These are phyloP conservation scores for Acrobasis consociella DNA, from an alignment of 2,888 invertebrate species.

Conservation along the genomic window DNA sequence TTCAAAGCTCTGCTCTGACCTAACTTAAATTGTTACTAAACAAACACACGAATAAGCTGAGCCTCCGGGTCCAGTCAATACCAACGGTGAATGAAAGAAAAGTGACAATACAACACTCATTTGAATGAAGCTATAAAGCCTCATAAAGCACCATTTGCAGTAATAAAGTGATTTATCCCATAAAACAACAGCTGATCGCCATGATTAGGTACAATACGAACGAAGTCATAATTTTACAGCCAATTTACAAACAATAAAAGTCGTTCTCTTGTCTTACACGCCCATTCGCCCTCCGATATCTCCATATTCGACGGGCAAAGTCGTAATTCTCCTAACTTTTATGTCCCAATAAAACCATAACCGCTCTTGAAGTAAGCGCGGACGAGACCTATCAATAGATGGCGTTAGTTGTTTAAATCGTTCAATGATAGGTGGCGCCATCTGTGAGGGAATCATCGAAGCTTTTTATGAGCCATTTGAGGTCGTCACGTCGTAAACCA, in stretches of 20 bases:
- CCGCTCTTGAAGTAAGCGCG: conserved; percentile 49
- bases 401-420: conserved; percentile 57
- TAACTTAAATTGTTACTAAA: too few species aligned
- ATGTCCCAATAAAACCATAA: conserved; percentile 79
- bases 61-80: background rate
- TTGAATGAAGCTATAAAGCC: conserved; percentile 62
- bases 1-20: background rate
- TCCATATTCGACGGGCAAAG: conserved; percentile 73
- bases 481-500: conserved; percentile 74
- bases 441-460: conserved; percentile 67
- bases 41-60: background rate
- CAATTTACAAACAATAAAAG: conserved; percentile 84
- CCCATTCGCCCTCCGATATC: conserved; percentile 78
- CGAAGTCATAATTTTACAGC: conserved; percentile 82
- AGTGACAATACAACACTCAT: conserved; percentile 55
- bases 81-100: conserved; percentile 37
- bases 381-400: conserved; percentile 59
- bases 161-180: conserved; percentile 76
- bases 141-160: conserved; percentile 67
- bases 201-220: conserved; percentile 79
- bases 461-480: conserved; percentile 75
- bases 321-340: conserved; percentile 77
- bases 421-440: conserved; percentile 59
- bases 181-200: conserved; percentile 78
- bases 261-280: conserved; percentile 78